phyloP scores from a whole-genome alignment of 2,797 vertebrate species.

The Acanthurus leucopareius region DNA sequence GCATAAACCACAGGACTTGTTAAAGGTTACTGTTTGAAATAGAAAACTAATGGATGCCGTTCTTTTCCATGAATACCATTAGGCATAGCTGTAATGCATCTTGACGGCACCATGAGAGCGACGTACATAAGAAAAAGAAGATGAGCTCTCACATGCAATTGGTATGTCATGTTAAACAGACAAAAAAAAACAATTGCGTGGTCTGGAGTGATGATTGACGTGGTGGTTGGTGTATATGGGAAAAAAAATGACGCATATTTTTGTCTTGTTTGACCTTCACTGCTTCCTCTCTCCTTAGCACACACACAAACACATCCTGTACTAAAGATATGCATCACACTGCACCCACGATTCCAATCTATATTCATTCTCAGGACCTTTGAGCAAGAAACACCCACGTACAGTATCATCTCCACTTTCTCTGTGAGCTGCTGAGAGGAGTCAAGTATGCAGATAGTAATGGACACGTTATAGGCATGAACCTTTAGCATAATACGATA shows the following conservation, averaged over 20 bases:
- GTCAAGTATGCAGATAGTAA: constrained; percentile 3
- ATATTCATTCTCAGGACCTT: constrained; percentile 30
- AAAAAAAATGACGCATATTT: neutral
- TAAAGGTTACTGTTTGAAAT: constrained; percentile 75
- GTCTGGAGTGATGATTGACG: neutral
- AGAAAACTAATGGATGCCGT: constrained; percentile 71
- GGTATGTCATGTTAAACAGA: neutral
- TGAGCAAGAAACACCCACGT: constrained; percentile 36
- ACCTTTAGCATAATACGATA: neutral
- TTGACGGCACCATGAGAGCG: neutral
- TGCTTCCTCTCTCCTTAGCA: neutral
- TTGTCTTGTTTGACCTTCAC: constrained; percentile 21
- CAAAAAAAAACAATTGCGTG: neutral
- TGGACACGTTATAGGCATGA: constrained; percentile 3
- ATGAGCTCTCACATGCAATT: constrained; percentile 7
- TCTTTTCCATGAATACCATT: constrained; percentile 73
- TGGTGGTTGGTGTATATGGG: no score
- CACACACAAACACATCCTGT: constrained; percentile 7
- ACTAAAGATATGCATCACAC: constrained; percentile 20
- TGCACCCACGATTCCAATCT: constrained; percentile 40
- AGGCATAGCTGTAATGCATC: constrained; percentile 36
- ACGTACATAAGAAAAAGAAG: constrained; percentile 3
- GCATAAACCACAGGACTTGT: constrained; percentile 64
- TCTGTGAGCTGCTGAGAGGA: neutral
- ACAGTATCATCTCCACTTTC: neutral